Percentiles rank a stretch among this genome's conserved stretches.
These are phyloP conservation scores for Mimumesa dahlbomi DNA, from an alignment of 2,888 invertebrate genomes.

Conservation along the genomic window DNA sequence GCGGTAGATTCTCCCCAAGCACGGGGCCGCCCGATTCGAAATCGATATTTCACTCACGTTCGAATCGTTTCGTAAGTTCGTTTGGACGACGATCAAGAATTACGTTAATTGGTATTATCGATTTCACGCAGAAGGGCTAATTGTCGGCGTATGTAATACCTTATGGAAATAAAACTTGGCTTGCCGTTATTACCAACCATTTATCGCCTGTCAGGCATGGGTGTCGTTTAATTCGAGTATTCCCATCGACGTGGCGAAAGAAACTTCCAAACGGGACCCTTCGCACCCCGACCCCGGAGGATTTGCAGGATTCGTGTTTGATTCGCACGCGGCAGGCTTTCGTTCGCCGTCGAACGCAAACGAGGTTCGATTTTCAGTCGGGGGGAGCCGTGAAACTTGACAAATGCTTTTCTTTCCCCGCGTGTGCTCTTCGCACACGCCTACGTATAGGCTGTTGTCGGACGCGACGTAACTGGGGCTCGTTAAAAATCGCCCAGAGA, in stretches of 20 bases:
- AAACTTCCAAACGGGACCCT: background rate
- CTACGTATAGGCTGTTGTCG: no score
- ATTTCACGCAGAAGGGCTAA: no score
- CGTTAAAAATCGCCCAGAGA: background rate
- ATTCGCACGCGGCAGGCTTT: constrained; percentile 29
- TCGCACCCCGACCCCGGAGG: background rate
- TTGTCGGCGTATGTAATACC: no score
- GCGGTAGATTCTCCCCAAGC: background rate
- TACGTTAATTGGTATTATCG: no score
- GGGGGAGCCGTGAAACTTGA: constrained; percentile 61
- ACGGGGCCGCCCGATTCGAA: background rate
- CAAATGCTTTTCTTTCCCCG: constrained; percentile 56
- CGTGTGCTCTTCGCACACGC: background rate
- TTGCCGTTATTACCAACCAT: no score
- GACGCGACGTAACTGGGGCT: constrained; percentile 13
- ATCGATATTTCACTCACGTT: background rate
- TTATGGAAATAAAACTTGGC: no score
- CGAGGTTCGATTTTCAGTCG: constrained; percentile 62
- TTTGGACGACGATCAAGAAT: no score
- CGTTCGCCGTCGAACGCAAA: constrained; percentile 60
- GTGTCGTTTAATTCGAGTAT: no score
- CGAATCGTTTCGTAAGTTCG: background rate
- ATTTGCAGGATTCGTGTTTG: constrained; percentile 6
- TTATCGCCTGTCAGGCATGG: no score
- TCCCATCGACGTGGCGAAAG: no score